Base-by-base conservation (phyloP, 1,140 invertebrate genomes). In the Bombus turneri region DNA sequence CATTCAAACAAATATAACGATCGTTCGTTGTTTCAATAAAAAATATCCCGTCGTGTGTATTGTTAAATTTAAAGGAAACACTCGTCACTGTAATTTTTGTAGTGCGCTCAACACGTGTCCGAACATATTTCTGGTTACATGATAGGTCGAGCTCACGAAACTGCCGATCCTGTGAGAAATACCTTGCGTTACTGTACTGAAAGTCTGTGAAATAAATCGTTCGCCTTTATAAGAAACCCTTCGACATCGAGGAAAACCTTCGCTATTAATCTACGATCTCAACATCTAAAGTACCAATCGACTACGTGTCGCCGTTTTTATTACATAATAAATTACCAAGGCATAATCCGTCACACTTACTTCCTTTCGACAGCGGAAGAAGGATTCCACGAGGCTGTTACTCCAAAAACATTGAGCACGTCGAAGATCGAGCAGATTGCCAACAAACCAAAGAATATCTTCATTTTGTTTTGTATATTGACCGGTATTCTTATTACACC, bases 181-280 rank as follows among this genome's bases (percentile, higher is more conserved):
- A 59, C 31, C 71, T 64, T 82, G 39, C 66, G 57, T 74, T 82
- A 64, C 31, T 82, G 64, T 64, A 6, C 47, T 75, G 62, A 66
- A 79, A 47, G n/a, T 79, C 59, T 68, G 62, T 5, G 62, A 79
- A 79, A 79, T 43, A 66, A 79, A 78, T 64, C 39, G 76, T 64
- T 62, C n/a, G 57, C 57, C 34, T 62, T 62, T 77, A 41, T 77
- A 62, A 77, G 75, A 62, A 77, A 77, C 39, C 57, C 57, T n/a
- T 39, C 75, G 47, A 47, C 18, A n/a, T 57, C 25, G 69, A 47
- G 6, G 28, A 41, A 41, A 43, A 43, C 80, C n/a, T 64, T 73
- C 53, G n/a, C 66, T 73, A 81, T 73, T 73, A 81, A 81, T 72
- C 78, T 81, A 81, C 37, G 79, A 81, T 72, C 34, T 43, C 18